phyloP scores from a whole-genome alignment of 2,113 vertebrate species.

The Silurus meridionalis region DNA sequence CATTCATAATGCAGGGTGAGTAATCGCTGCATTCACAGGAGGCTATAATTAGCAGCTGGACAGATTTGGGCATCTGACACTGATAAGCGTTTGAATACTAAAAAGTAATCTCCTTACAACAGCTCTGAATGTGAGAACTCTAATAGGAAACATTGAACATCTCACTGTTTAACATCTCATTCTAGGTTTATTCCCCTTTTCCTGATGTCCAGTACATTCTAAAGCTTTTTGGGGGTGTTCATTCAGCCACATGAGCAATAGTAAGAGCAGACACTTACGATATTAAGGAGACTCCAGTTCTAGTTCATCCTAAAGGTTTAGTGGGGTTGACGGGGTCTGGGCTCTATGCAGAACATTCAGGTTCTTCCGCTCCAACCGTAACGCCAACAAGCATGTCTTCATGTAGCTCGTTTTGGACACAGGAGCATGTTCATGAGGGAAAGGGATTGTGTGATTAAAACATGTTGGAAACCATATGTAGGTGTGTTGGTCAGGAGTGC shows the following conservation, averaged over 20 bases:
- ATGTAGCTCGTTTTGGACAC: not conserved
- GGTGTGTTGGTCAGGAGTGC: not conserved
- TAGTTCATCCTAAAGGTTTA: not conserved
- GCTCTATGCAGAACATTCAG: not conserved
- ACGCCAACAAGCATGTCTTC: not conserved
- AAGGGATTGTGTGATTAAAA: not conserved
- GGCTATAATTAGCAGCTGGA: conserved; percentile 57
- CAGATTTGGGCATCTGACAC: conserved; percentile 60
- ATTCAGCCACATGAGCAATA: not conserved
- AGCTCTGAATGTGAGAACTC: conserved; percentile 38
- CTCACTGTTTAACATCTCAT: not conserved
- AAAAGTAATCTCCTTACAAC: conserved; percentile 69
- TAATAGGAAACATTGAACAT: not conserved
- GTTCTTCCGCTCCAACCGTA: not conserved
- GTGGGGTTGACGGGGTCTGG: not conserved
- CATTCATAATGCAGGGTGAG: conserved; percentile 42
- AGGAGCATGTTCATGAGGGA: not conserved
- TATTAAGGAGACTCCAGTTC: not conserved
- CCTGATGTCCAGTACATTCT: not conserved
- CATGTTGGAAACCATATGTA: not conserved
- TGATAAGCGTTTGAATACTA: conserved; percentile 65
- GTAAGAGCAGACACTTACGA: not conserved
- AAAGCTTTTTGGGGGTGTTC: not conserved
- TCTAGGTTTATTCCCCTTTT: not conserved
- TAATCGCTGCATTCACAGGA: conserved; percentile 41